These are phyloP conservation scores for Oncorhynchus mykiss DNA, from an alignment of 2,113 vertebrate species.

Conservation along the genomic window DNA sequence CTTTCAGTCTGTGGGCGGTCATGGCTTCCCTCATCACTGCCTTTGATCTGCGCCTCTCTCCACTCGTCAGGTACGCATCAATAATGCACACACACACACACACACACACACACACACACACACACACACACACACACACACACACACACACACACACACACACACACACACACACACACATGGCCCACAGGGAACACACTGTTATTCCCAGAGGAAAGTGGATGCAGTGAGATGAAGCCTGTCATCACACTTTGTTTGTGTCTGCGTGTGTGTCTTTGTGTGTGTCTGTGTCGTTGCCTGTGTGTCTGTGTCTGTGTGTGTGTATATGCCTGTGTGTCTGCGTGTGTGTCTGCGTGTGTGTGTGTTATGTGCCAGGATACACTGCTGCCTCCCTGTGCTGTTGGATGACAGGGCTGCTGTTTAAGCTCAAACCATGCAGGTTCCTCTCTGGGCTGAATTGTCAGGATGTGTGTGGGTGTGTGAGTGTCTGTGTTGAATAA, in stretches of 20 bases:
- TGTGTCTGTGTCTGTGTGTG: too few species aligned
- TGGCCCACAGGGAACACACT: slow-evolving; percentile 21
- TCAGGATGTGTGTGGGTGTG: slow-evolving; percentile 29
- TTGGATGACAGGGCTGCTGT: slow-evolving; percentile 33
- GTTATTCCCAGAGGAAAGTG: slow-evolving; percentile 41
- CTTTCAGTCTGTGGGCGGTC: slow-evolving; percentile 6
- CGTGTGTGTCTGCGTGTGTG: too few species aligned
- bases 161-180: not conserved
- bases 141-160: not conserved
- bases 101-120: not conserved
- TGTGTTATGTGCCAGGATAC: slow-evolving; percentile 37
- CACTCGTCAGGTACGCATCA: slow-evolving; percentile 46
- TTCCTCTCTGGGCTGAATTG: slow-evolving; percentile 8
- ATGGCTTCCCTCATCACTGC: slow-evolving; percentile 56
- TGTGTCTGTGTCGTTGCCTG: too few species aligned
- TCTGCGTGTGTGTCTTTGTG: too few species aligned
- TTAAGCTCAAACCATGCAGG: slow-evolving; percentile 30
- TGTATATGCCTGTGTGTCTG: too few species aligned
- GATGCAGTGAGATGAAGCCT: slow-evolving; percentile 24
- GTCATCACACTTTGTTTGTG: too few species aligned
- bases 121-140: not conserved
- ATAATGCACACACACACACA: slow-evolving; percentile 40
- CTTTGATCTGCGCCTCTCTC: slow-evolving; percentile 61
- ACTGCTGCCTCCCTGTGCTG: slow-evolving; percentile 33
- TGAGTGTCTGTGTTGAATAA: slow-evolving; percentile 39